These are phyloP conservation scores for Agriopis marginaria DNA, from an alignment of 2,888 invertebrate species.

Conservation along the genomic window DNA sequence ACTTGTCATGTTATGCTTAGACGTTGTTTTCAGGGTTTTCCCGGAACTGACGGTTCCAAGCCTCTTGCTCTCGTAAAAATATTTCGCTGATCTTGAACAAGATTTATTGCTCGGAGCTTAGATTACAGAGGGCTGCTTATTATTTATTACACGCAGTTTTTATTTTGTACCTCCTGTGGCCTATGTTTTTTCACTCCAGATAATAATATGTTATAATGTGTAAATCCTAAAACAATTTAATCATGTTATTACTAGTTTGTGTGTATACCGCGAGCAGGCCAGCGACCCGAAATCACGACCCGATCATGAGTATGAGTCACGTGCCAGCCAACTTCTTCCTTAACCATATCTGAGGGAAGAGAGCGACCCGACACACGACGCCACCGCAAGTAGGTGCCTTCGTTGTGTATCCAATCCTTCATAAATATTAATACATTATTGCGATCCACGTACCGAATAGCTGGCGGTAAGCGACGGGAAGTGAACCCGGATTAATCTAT, in stretches of 20 bases:
- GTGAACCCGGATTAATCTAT: constrained; percentile 26
- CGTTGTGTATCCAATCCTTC: constrained; percentile 14
- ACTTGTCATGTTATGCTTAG: constrained; percentile 12
- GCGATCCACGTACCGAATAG: constrained; percentile 22
- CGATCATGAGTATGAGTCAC: too few relatives aligned
- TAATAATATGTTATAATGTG: background rate
- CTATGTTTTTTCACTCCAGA: constrained; percentile 9
- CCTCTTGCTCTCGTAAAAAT: constrained; percentile 8
- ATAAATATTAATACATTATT: constrained; percentile 34
- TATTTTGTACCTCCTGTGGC: constrained; percentile 8
- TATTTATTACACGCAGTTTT: constrained; percentile 25
- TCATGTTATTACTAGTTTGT: too few relatives aligned
- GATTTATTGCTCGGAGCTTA: constrained; percentile 25
- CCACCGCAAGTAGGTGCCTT: too few relatives aligned
- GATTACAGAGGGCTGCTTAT: constrained; percentile 18
- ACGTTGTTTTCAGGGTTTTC: constrained; percentile 3
- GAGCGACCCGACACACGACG: background rate
- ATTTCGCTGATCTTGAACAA: constrained; percentile 29
- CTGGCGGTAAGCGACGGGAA: constrained; percentile 18
- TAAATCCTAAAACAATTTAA: background rate
- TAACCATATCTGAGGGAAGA: too few relatives aligned
- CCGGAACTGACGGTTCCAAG: constrained; percentile 12
- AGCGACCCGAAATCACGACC: too few relatives aligned
- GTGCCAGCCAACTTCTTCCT: too few relatives aligned
- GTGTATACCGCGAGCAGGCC: too few relatives aligned